Base-by-base conservation (phyloP, 2,888 invertebrate genomes). In the Drosophila atripex region DNA sequence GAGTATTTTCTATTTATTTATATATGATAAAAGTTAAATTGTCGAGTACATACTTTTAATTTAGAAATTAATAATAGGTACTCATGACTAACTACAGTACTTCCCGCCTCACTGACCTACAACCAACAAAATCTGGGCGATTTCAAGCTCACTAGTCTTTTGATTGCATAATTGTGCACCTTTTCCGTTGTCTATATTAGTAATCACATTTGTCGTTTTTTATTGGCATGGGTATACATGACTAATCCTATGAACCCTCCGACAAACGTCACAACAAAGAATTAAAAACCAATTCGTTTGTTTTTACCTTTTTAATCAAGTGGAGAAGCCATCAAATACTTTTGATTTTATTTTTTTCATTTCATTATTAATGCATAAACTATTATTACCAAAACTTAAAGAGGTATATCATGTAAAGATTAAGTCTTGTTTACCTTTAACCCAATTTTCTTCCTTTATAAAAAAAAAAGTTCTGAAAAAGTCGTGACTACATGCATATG, bases 1-100 rank as follows among this genome's bases (percentile, higher is more conserved):
- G 91, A 97, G 97, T 95, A 72, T 5, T 28, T 28, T 9, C 18
- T 32, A 8, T 9, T 4, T 35, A 14, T 35, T 35, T 14, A 35
- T n/a, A 35, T 14, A 7, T n/a, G 14, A 35, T 35, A 35, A n/a
- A 35, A 5, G 35, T 35, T 35, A 3, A 32, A 32, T 11, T 12
- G 4, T 1, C 3, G 3, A 1, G 4, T 32, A 32, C 32, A 12
- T 16, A 18, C 1, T 18, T 41, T 41, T 9, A 18, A 41, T 41
- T 7, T 41, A 41, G 41, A 41, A 41, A 41, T 18, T 1, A 41
- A 16, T 11, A n/a, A n/a, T 35, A 35, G n/a, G n/a, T 16, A 39
- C 39, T 7, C 2, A 7, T 25, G 25, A 9, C 28, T 28, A 9
- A 28, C 28, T 28, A 9, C 8, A 9, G 8, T 8, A 28, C 0